Conservation (phyloP, 2,888 invertebrate species). For the Dynastes maya region DNA sequence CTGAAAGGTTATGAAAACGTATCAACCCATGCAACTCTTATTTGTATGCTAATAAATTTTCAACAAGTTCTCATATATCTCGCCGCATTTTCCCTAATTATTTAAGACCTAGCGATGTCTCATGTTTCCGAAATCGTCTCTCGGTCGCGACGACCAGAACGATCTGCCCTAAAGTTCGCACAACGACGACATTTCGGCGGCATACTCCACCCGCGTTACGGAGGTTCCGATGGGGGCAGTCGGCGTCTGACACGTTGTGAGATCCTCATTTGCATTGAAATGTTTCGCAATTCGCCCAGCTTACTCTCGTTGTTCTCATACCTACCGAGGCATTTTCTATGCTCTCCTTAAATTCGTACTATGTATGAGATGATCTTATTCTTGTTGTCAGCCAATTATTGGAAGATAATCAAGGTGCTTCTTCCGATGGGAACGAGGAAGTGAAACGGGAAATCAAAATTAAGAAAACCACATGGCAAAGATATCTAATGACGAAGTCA, state of each 20-base stretch:
- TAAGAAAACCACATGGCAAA: too few species aligned
- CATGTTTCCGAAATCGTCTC: neutral
- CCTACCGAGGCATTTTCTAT: neutral
- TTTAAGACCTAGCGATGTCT: neutral
- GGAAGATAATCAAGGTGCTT: too few species aligned
- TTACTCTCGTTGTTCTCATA: conserved; percentile 45
- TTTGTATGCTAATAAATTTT: too few species aligned
- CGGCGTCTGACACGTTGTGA: conserved; percentile 62
- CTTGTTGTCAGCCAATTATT: conserved; percentile 21
- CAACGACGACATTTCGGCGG: conserved; percentile 54
- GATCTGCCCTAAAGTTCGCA: neutral
- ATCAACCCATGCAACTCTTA: too few species aligned
- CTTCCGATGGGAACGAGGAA: too few species aligned
- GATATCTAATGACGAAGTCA: too few species aligned
- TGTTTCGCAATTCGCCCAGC: conserved; percentile 63
- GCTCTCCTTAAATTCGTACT: conserved; percentile 21
- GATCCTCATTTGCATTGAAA: conserved; percentile 65
- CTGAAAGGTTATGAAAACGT: too few species aligned
- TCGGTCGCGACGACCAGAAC: neutral
- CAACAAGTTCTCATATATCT: too few species aligned
- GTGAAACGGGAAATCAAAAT: too few species aligned
- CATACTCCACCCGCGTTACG: conserved; percentile 61
- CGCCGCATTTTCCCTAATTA: neutral
- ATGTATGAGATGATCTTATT: neutral
- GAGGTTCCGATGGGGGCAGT: conserved; percentile 60